A percentile compares a stretch with the other conserved stretches of the same genome.
Conservation (phyloP, 1,140 invertebrate species). For the Achatina immaculata region DNA sequence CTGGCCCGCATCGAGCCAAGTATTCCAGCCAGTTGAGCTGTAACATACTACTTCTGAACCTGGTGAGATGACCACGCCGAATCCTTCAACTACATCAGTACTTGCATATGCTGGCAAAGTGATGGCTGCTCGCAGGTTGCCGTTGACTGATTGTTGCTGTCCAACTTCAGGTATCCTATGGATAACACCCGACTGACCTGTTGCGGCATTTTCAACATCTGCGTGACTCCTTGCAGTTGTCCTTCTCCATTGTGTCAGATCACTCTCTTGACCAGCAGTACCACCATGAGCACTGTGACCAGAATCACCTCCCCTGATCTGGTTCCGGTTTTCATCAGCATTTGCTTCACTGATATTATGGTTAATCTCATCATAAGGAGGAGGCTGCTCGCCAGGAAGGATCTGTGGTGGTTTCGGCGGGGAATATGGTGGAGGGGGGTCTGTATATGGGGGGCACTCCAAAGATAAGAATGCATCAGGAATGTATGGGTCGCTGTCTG, state of each 20-base stretch:
- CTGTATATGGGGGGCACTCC: constrained; percentile 65
- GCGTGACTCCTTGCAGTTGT: not conserved
- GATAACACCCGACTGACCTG: not conserved
- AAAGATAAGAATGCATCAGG: constrained; percentile 62
- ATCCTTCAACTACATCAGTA: constrained; percentile 12
- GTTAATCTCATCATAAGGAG: constrained; percentile 65
- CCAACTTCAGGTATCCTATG: constrained; percentile 15
- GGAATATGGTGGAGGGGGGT: constrained; percentile 69
- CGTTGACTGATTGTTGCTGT: constrained; percentile 33
- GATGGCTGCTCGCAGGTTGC: constrained; percentile 8
- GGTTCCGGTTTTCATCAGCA: constrained; percentile 17
- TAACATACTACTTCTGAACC: constrained; percentile 7
- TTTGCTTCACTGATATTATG: constrained; percentile 14
- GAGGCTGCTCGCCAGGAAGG: constrained; percentile 60
- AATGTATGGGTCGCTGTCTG: constrained; percentile 54
- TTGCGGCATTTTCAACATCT: not conserved
- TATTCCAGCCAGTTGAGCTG: not conserved
- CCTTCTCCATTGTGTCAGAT: not conserved
- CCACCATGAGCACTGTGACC: not conserved
- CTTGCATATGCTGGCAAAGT: constrained; percentile 16
- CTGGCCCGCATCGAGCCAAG: constrained; percentile 3
- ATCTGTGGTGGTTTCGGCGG: constrained; percentile 63
- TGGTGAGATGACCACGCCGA: constrained; percentile 11
- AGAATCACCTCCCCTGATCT: not conserved
- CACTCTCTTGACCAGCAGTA: not conserved